phyloP scores from a whole-genome alignment of 2,113 vertebrate species.

The Forbesichthys agassizii region DNA sequence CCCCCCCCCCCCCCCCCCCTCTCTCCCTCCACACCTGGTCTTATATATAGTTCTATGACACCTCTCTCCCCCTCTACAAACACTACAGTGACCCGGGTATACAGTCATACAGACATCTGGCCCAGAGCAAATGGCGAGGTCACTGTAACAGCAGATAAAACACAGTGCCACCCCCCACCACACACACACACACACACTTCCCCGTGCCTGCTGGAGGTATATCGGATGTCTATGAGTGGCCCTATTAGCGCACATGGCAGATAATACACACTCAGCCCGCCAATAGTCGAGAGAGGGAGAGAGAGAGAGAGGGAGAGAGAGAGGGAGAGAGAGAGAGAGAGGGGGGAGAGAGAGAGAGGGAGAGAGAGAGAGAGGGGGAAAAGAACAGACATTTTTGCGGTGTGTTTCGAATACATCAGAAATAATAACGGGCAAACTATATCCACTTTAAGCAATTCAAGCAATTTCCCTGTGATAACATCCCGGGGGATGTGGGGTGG shows the following conservation, averaged over 20 bases:
- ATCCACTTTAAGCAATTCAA: too few species aligned
- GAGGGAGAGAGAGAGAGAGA: conserved; percentile 41
- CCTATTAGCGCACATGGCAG: conserved; percentile 72
- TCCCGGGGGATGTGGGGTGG: too few species aligned
- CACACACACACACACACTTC: neutral
- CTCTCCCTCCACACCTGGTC: neutral
- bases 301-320: conserved; percentile 44
- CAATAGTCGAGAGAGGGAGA: conserved; percentile 51
- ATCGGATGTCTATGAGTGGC: conserved; percentile 66
- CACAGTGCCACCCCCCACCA: conserved; percentile 1
- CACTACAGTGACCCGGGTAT: neutral
- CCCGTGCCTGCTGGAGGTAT: conserved; percentile 50
- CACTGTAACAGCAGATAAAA: neutral
- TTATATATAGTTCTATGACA: too few species aligned
- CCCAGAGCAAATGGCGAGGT: conserved; percentile 2
- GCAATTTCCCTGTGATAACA: too few species aligned
- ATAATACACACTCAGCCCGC: conserved; percentile 58
- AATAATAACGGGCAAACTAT: conserved; percentile 67
- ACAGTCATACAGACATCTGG: neutral
- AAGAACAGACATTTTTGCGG: conserved; percentile 58
- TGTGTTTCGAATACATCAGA: conserved; percentile 75
- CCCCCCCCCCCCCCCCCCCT: neutral
- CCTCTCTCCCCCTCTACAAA: neutral
- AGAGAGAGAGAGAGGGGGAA: conserved; percentile 38
- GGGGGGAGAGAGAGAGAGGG: conserved; percentile 41